Conservation (phyloP, 2,113 vertebrate genomes). For the Pandion haliaetus region DNA sequence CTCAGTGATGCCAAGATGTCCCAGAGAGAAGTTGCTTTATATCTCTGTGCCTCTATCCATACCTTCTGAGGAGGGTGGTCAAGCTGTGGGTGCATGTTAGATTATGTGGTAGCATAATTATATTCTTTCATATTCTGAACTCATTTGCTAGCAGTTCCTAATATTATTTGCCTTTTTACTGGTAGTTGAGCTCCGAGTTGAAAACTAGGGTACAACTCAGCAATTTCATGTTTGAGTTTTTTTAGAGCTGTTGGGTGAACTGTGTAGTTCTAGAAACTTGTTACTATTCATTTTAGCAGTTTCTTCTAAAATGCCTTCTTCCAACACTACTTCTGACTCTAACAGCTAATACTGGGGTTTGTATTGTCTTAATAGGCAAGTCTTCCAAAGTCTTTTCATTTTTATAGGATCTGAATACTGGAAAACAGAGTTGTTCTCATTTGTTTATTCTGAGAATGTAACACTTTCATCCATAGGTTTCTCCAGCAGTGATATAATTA, state of each 20-base stretch:
- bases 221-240: neutral
- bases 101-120: neutral
- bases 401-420: neutral
- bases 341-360: neutral
- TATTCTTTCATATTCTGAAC: neutral
- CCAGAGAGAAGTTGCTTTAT: neutral
- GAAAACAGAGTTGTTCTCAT: neutral
- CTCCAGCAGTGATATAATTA: neutral
- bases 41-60: fast-evolving
- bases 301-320: neutral
- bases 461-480: neutral
- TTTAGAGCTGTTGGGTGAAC: neutral
- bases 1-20: neutral
- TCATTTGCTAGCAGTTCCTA: neutral
- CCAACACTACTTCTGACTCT: neutral
- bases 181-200: neutral
- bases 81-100: neutral
- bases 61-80: neutral
- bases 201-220: neutral
- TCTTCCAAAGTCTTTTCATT: neutral
- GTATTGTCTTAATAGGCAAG: neutral
- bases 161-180: neutral
- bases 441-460: neutral
- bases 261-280: neutral
- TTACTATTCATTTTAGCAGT: neutral